These are phyloP conservation scores for Habropoda laboriosa DNA, from an alignment of 1,140 invertebrate genomes.

Conservation along the genomic window DNA sequence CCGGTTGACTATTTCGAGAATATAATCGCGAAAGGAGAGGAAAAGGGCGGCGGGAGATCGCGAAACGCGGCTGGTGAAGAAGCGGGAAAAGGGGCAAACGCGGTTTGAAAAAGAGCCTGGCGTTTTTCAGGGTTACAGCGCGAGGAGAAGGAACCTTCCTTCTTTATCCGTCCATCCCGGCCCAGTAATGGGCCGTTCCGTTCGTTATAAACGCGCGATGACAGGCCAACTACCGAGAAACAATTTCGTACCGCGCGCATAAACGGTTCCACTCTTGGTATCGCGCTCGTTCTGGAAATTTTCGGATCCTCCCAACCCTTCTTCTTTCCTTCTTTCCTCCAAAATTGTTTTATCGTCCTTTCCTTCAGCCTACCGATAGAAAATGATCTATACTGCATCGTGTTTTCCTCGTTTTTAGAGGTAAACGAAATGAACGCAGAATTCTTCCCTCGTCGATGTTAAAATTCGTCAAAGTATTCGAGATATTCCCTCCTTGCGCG, in stretches of 20 bases:
- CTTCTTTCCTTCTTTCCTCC: too few relatives aligned
- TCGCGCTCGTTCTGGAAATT: not conserved
- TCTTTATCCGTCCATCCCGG: conserved; percentile 1
- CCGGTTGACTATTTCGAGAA: conserved; percentile 80
- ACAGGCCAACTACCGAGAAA: not conserved
- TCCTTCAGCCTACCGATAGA: too few relatives aligned
- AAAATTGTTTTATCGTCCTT: too few relatives aligned
- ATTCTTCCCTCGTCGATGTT: too few relatives aligned
- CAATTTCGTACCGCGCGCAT: not conserved
- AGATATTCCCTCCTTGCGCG: too few relatives aligned
- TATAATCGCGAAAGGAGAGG: conserved; percentile 74
- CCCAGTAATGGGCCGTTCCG: conserved; percentile 47
- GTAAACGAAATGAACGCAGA: too few relatives aligned
- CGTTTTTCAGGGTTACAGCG: conserved; percentile 72
- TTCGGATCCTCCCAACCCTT: not conserved
- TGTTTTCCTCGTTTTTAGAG: too few relatives aligned
- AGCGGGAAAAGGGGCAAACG: too few relatives aligned
- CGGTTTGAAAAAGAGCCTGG: too few relatives aligned
- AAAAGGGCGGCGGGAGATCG: conserved; percentile 42
- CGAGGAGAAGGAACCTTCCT: conserved; percentile 60
- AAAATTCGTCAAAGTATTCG: too few relatives aligned
- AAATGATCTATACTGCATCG: too few relatives aligned
- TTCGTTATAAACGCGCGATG: conserved; percentile 31
- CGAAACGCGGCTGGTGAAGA: too few relatives aligned
- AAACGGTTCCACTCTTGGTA: not conserved